phyloP scores from a whole-genome alignment of 2,113 vertebrate genomes.

The Rattus rattus region DNA sequence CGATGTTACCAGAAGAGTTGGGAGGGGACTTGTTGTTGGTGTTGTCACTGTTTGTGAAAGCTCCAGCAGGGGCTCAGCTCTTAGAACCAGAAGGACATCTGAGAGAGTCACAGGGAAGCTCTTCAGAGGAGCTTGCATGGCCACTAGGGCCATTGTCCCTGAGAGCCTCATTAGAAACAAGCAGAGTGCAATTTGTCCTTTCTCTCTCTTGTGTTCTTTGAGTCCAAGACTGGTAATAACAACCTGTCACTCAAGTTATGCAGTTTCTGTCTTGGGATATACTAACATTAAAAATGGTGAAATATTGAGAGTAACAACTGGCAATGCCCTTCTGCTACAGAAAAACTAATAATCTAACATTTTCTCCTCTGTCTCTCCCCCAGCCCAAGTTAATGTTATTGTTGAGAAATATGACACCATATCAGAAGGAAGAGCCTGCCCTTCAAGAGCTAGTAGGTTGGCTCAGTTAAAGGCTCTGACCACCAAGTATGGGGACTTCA shows the following conservation, averaged over 20 bases:
- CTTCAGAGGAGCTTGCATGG: neutral
- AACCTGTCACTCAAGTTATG: neutral
- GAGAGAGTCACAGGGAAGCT: neutral
- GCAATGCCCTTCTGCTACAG: neutral
- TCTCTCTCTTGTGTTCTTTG: neutral
- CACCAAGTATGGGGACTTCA: neutral
- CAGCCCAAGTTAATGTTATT: neutral
- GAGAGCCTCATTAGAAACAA: slow-evolving; percentile 50
- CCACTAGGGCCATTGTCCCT: slow-evolving; percentile 40
- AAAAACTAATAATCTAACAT: neutral
- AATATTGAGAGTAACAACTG: too few relatives aligned
- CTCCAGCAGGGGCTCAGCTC: neutral
- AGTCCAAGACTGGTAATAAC: neutral
- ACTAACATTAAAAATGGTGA: neutral
- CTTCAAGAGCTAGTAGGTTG: neutral
- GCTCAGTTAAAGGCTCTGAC: neutral
- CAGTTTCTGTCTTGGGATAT: neutral
- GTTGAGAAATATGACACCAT: neutral
- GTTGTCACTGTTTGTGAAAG: neutral
- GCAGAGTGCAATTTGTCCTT: slow-evolving; percentile 7
- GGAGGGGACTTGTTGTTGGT: neutral
- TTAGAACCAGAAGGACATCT: neutral
- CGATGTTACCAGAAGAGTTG: neutral
- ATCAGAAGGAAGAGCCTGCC: neutral
- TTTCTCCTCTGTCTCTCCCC: neutral